Base-by-base conservation (phyloP, 2,888 invertebrate species). In the Parelbella ahira region DNA sequence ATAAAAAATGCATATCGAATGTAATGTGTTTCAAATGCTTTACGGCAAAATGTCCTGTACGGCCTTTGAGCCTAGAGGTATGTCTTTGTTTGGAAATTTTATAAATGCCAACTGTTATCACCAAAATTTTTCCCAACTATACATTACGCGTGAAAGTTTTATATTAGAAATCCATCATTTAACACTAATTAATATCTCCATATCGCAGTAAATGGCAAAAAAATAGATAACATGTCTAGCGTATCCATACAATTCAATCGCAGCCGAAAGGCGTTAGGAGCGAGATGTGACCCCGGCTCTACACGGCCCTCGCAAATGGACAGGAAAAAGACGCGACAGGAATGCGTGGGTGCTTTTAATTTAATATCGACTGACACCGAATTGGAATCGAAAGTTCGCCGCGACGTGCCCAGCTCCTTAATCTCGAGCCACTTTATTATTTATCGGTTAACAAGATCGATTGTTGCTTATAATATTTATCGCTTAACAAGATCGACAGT, bases 261-360 rank as follows among this genome's bases (percentile, higher is more conserved):
- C 47, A 49, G 59, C 49, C 53, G 51, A 60, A 58, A 62, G 65
- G 56, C 69, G 76, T 66, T 67, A 60, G 71, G 54, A 66, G 63
- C 75, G 74, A 69, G 78, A 81, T 81, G 82, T 75, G 83, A 83
- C 81, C 77, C 76, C 72, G 76, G 66, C 72, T 77, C 76, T 80
- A 82, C 80, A 83, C 76, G 79, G 82, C 72, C 82, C 81, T 82
- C 76, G 81, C 80, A 86, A 87, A 87, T 87, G 87, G 87, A 86
- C 87, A 87, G 84, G 87, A 86, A 87, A 86, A 86, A 86, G 83
- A 81, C 81, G 79, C 80, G 84, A 56, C 60, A 72, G 76, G 84
- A 86, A 83, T 83, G 81, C 81, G 82, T 84, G 83, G 86, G 83
- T 80, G 70, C 80, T 83, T 86, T 86, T 86, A 86, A 87, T 86